Evolutionary conservation across 2,797 vertebrate species (phyloP).

Genomic region (Champsocephalus gunnari): DNA sequence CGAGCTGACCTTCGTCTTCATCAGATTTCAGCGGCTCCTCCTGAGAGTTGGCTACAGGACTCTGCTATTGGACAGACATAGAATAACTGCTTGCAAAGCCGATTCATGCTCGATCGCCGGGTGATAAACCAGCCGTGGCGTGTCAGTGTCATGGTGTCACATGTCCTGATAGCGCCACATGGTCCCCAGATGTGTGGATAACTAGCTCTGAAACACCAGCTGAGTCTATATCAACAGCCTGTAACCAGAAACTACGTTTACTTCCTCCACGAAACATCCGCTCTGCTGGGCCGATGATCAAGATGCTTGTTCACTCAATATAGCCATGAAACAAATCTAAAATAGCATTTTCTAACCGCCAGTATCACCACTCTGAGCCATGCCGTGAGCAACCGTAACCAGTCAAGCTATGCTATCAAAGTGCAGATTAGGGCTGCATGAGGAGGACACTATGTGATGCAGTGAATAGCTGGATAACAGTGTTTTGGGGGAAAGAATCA

Average conservation of each 20-base stretch:
- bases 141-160: not conserved
- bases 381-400: not conserved
- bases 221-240: not conserved
- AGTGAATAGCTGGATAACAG: too few species aligned
- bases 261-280: not conserved
- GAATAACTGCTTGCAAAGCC: constrained; percentile 28
- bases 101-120: not conserved
- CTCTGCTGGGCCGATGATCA: not conserved
- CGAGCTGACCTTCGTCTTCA: constrained; percentile 55
- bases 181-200: not conserved
- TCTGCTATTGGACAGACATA: constrained; percentile 25
- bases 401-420: not conserved
- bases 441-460: too few species aligned
- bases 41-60: constrained; percentile 39
- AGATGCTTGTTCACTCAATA: not conserved
- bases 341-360: not conserved
- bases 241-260: not conserved
- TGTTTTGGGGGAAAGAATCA: too few species aligned
- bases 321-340: not conserved
- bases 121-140: not conserved
- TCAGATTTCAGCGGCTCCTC: constrained; percentile 61
- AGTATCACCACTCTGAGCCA: not conserved
- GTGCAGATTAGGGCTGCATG: not conserved
- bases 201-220: not conserved
- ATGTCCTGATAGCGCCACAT: not conserved